Conservation (phyloP, 2,797 vertebrate genomes). For the Poecilia wingei region DNA sequence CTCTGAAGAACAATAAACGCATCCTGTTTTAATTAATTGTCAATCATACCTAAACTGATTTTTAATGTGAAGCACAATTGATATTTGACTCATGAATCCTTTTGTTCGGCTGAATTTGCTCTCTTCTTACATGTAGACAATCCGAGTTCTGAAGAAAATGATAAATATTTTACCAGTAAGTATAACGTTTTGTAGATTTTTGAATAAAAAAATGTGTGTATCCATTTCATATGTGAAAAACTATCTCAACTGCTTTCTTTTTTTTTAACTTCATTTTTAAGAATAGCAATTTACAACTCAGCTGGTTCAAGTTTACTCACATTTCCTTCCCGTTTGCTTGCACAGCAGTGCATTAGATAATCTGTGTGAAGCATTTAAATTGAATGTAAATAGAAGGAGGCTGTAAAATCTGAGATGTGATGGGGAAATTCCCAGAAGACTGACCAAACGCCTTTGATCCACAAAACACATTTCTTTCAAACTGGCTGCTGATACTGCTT, state of each 20-base stretch:
- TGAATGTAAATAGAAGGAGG: constrained; percentile 39
- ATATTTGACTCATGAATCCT: not conserved
- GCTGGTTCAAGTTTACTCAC: constrained; percentile 9
- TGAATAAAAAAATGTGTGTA: not conserved
- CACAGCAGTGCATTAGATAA: constrained; percentile 39
- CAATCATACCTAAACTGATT: not conserved
- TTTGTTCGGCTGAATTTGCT: constrained; percentile 6
- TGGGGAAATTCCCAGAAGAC: constrained; percentile 46
- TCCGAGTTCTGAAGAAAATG: constrained; percentile 87
- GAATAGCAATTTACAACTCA: constrained; percentile 16
- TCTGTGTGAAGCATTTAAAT: constrained; percentile 30
- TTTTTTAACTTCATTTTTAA: constrained; percentile 19
- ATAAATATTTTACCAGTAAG: constrained; percentile 88
- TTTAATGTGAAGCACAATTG: not conserved
- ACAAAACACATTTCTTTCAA: constrained; percentile 3
- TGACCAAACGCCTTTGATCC: constrained; percentile 24
- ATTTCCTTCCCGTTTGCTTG: constrained; percentile 11
- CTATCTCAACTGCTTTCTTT: not conserved
- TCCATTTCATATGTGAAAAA: no score
- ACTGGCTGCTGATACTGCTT: constrained; percentile 19
- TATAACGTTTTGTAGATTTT: constrained; percentile 37
- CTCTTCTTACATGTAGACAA: constrained; percentile 80
- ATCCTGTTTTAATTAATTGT: not conserved
- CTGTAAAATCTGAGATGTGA: constrained; percentile 39
- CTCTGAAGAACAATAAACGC: not conserved